A percentile compares a stretch with the other conserved stretches of the same genome.
These are phyloP conservation scores for Lepus timidus DNA, from an alignment of 2,113 vertebrate genomes.

Conservation along the genomic window DNA sequence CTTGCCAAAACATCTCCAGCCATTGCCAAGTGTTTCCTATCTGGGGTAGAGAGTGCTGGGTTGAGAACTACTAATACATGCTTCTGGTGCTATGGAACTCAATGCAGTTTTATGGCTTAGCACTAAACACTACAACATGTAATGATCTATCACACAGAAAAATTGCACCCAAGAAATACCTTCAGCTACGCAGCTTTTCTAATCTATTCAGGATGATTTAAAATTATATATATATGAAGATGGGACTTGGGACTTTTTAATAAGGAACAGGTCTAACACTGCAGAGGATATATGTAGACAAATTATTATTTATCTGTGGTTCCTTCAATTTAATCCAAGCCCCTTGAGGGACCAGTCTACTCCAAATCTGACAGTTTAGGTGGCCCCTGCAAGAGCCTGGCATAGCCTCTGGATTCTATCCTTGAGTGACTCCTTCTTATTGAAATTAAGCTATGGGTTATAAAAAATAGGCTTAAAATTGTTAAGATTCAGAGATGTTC, in stretches of 20 bases:
- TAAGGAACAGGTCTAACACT: not conserved
- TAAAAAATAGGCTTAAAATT: not conserved
- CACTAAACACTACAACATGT: not conserved
- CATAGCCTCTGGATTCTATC: not conserved
- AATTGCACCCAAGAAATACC: not conserved
- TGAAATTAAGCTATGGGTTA: constrained; percentile 16
- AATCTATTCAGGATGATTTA: not conserved
- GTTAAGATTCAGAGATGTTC: not conserved
- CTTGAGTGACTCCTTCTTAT: not conserved
- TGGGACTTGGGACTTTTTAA: not conserved
- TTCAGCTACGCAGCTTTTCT: not conserved
- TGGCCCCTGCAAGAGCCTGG: not conserved
- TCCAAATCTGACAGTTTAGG: not conserved
- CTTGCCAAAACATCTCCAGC: not conserved
- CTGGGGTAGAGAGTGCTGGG: not conserved
- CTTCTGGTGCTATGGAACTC: not conserved
- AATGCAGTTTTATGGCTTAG: not conserved
- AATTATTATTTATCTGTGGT: not conserved
- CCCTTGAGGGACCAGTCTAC: not conserved
- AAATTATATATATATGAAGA: not conserved
- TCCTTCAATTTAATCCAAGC: not conserved
- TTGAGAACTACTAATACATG: not conserved
- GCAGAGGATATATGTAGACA: not conserved
- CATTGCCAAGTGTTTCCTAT: not conserved
- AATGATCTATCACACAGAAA: not conserved